These are phyloP conservation scores for Heliconius cydno DNA, from an alignment of 2,888 invertebrate genomes.

Conservation along the genomic window DNA sequence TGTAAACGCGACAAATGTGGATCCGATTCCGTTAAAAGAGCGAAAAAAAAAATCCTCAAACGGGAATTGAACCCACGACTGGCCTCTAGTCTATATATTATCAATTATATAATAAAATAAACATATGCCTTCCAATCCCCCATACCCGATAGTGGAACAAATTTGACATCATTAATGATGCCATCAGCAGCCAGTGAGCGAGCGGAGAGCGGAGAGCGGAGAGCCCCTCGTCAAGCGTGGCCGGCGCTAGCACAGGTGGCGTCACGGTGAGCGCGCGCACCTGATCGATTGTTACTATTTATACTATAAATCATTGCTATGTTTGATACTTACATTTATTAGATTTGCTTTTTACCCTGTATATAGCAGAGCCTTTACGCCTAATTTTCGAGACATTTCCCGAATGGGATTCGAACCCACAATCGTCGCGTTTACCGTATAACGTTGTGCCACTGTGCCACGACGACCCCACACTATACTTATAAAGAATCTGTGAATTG, in stretches of 20 bases:
- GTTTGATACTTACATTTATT: background rate
- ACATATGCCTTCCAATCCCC: background rate
- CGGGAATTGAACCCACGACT: no score
- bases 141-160: conserved; percentile 5
- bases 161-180: conserved; percentile 32
- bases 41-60: no score
- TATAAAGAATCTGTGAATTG: no score
- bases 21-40: background rate
- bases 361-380: background rate
- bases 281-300: conserved; percentile 42
- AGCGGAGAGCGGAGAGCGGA: conserved; percentile 15
- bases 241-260: conserved; percentile 49
- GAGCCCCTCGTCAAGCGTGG: conserved; percentile 43
- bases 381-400: no score
- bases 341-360: background rate
- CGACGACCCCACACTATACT: no score
- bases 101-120: background rate
- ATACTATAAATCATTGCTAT: conserved; percentile 13
- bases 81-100: no score
- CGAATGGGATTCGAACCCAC: no score
- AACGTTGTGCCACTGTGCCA: no score
- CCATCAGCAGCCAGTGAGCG: conserved; percentile 21
- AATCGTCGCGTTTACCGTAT: no score
- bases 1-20: background rate
- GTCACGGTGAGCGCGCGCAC: conserved; percentile 52